Percentiles rank a stretch among this genome's conserved stretches.
Evolutionary conservation across 2,113 vertebrate genomes (phyloP).

Genomic region (Scytalopus superciliaris): DNA sequence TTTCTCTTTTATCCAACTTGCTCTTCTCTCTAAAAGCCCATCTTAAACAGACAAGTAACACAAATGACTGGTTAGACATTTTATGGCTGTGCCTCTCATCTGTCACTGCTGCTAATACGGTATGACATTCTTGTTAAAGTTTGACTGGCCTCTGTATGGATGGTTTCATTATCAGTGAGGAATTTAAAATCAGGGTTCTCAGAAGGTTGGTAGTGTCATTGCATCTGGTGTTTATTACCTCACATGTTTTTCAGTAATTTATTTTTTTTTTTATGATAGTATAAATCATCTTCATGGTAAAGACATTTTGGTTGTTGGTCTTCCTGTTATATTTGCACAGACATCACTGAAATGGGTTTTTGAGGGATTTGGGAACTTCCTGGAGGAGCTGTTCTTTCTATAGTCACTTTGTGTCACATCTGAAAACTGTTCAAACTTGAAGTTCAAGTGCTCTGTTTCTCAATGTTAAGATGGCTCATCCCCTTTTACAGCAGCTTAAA

Average conservation of each 20-base stretch:
- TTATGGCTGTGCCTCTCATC: not conserved
- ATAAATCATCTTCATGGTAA: not conserved
- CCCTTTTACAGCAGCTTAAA: not conserved
- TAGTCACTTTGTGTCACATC: not conserved
- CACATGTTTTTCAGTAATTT: not conserved
- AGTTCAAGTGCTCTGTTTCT: not conserved
- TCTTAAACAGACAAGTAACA: not conserved
- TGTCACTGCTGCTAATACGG: not conserved
- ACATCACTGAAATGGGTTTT: not conserved
- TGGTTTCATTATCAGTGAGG: not conserved
- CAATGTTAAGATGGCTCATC: not conserved
- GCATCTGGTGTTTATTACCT: not conserved
- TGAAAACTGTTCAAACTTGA: not conserved
- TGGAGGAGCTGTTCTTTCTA: not conserved
- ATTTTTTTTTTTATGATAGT: not conserved
- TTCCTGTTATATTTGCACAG: fast-evolving
- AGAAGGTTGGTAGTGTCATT: not conserved
- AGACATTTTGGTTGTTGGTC: not conserved
- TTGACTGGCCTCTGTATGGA: not conserved
- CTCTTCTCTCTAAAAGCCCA: not conserved
- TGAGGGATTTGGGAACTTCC: not conserved
- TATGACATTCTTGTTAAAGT: not conserved
- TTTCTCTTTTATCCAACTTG: not conserved
- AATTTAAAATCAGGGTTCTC: not conserved
- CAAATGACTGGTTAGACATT: not conserved